Base-by-base conservation (phyloP, 1,140 invertebrate genomes). In the Ceratosolen fusciceps region DNA sequence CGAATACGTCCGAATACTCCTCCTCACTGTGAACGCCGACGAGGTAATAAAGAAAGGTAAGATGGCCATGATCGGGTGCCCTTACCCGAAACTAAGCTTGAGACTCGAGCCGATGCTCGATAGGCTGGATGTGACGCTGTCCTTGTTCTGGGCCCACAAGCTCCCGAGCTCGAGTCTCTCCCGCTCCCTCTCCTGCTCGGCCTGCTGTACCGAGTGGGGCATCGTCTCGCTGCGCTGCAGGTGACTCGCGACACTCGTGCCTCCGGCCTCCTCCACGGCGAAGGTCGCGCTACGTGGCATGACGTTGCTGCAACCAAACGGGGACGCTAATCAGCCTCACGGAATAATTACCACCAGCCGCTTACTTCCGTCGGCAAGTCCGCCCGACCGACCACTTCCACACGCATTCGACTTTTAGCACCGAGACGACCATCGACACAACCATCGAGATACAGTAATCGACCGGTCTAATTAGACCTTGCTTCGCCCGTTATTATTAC, bases 81-180 rank as follows among this genome's bases (percentile, higher is more conserved):
- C 92, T 94, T 91, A 96, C 95, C 95, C 94, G 84, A 96, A 96
- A 85, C 94, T 95, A 74, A 96, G 92, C 91, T 96, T 96, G 71
- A 96, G 92, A 84, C 94, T 95, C 82, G 95, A 95, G 21, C 95
- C 93, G 54, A 96, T 88, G 85, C 93, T 95, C 71, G 94, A 94
- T 74, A 96, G 91, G 84, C 95, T 95, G 7, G 95, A 95, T 0
- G 94, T 93, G 24, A 95, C 93, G 43, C 93, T 94, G 54, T 93
- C 92, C 68, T 89, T 90, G 80, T 90, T 90, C 70, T 89, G 88
- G 21, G 88, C 84, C 90, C 90, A 90, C 76, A 90, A 83, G 82
- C 88, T 90, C 39, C 87, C 86, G 19, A 89, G 80, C 84, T 90
- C 90, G 58, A 87, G 74, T 79, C 88, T 85, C 49, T 90, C 90